phyloP scores from a whole-genome alignment of 2,113 vertebrate species.

The Nipponia nippon region DNA sequence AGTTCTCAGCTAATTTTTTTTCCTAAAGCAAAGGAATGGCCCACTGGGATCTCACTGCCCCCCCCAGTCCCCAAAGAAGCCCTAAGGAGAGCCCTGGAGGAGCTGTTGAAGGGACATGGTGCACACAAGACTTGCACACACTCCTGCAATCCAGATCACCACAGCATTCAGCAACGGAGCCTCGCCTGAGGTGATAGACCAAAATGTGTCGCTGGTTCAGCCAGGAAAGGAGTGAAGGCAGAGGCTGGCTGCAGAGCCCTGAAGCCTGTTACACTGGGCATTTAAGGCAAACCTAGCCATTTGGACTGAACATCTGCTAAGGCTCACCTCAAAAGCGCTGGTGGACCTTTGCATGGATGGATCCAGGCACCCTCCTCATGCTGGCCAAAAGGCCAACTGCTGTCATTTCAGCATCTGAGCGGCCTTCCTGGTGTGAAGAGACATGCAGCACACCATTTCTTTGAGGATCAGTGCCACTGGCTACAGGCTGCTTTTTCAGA shows the following conservation, averaged over 20 bases:
- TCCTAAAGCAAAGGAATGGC: background rate
- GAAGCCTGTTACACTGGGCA: too few species aligned
- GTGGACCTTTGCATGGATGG: background rate
- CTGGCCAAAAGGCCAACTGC: background rate
- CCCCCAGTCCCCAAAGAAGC: background rate
- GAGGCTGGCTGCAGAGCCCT: background rate
- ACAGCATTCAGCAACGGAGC: background rate
- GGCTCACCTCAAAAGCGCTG: background rate
- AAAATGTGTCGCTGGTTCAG: fast-evolving
- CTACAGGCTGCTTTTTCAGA: background rate
- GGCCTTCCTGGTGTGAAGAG: background rate
- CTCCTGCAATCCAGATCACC: background rate
- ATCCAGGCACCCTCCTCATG: background rate
- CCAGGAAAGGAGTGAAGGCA: background rate
- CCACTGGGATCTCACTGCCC: background rate
- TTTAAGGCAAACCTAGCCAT: background rate
- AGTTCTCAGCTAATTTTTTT: background rate
- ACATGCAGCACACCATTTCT: background rate
- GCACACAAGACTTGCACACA: background rate
- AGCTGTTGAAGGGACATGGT: background rate
- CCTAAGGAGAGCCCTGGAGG: background rate
- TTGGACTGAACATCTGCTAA: background rate
- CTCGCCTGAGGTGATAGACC: background rate
- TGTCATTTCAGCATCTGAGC: background rate
- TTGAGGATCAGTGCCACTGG: background rate